These are phyloP conservation scores for Scaptomyza hsui DNA, from an alignment of 1,140 invertebrate genomes.

Conservation along the genomic window DNA sequence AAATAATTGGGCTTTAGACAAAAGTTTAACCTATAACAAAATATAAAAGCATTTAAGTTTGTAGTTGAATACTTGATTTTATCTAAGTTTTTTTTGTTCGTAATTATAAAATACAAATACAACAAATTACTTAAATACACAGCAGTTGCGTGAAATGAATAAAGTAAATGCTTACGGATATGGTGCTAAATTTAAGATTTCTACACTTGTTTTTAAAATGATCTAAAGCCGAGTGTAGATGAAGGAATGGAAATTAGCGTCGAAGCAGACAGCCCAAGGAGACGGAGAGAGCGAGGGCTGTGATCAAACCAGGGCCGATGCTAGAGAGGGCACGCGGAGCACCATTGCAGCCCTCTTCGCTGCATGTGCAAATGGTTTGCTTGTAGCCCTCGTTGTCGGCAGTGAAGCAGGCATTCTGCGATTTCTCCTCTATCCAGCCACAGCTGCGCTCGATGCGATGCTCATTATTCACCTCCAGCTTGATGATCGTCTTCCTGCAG, in stretches of 20 bases:
- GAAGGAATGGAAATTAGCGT: slow-evolving; percentile 17
- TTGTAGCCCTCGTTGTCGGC: slow-evolving; percentile 85
- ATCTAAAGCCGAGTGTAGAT: not conserved
- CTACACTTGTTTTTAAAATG: too few relatives aligned
- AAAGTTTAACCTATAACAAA: too few relatives aligned
- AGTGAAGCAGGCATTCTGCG: slow-evolving; percentile 84
- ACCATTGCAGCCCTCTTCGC: slow-evolving; percentile 85
- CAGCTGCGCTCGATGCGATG: slow-evolving; percentile 85
- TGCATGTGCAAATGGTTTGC: slow-evolving; percentile 86
- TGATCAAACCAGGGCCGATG: not conserved
- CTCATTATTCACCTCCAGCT: slow-evolving; percentile 83
- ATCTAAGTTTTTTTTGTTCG: not conserved
- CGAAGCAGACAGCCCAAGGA: slow-evolving; percentile 32
- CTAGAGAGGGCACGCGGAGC: slow-evolving; percentile 41
- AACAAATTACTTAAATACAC: slow-evolving; percentile 31
- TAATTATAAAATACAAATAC: slow-evolving; percentile 8
- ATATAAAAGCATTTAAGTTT: too few relatives aligned
- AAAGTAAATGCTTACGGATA: not conserved
- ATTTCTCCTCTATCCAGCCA: slow-evolving; percentile 83
- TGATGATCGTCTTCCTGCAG: slow-evolving; percentile 73
- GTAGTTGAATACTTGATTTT: not conserved
- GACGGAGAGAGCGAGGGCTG: slow-evolving; percentile 32
- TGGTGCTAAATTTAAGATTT: not conserved
- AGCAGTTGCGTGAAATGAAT: not conserved
- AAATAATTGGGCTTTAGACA: too few relatives aligned